A percentile compares a stretch with the other conserved stretches of the same genome.
phyloP scores from a whole-genome alignment of 2,888 invertebrate genomes.

The Coleophora flavipennella region DNA sequence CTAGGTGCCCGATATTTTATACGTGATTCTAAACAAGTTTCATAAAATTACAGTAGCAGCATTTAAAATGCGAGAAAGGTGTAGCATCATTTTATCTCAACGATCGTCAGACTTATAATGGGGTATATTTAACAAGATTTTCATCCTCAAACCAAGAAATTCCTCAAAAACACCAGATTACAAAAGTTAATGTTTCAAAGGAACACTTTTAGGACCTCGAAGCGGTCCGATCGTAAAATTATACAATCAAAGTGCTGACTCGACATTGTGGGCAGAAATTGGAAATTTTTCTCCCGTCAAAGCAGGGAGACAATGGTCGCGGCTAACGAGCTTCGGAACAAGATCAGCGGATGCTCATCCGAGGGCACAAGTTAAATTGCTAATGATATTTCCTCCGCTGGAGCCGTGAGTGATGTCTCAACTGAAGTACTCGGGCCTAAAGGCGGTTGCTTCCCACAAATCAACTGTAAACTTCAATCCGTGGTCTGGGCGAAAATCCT shows the following conservation, averaged over 20 bases:
- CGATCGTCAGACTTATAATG: neutral
- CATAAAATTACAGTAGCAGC: no score
- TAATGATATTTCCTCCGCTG: conserved; percentile 14
- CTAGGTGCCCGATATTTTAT: no score
- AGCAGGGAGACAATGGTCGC: conserved; percentile 26
- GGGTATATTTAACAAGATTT: neutral
- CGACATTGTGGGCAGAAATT: conserved; percentile 21
- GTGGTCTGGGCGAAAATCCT: neutral
- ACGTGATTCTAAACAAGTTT: no score
- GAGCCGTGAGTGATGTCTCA: no score
- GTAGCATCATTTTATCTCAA: no score
- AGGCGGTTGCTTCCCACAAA: no score
- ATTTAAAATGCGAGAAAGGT: no score
- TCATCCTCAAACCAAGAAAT: neutral
- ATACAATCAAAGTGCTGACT: conserved; percentile 35
- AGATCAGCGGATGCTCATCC: conserved; percentile 9
- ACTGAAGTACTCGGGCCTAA: no score
- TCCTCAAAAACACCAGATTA: no score
- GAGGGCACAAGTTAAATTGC: conserved; percentile 15
- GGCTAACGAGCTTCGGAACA: conserved; percentile 20
- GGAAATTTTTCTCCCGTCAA: conserved; percentile 23
- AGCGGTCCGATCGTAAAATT: conserved; percentile 9
- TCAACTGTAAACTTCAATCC: neutral
- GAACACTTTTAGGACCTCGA: no score
- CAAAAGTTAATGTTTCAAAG: no score